phyloP scores from a whole-genome alignment of 1,140 invertebrate species.

The Metopolophium dirhodum region DNA sequence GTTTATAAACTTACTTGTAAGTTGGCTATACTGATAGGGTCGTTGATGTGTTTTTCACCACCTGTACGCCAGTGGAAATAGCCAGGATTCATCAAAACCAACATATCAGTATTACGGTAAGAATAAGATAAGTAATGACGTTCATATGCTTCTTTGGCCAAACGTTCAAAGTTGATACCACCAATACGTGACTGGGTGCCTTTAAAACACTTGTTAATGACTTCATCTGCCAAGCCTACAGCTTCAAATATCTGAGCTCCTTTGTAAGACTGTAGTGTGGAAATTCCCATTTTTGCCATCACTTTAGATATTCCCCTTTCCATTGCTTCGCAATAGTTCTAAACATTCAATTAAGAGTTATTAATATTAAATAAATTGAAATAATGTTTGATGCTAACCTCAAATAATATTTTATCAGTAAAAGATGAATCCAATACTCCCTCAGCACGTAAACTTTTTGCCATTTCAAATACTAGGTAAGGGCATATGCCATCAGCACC shows the following conservation, averaged over 20 bases:
- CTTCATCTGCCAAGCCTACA: constrained; percentile 89
- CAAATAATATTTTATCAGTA: constrained; percentile 84
- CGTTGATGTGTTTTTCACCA: constrained; percentile 98
- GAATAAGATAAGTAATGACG: constrained; percentile 83
- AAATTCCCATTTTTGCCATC: constrained; percentile 99
- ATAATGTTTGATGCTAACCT: constrained; percentile 67
- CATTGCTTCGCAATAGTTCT: constrained; percentile 76
- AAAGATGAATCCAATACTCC: constrained; percentile 78
- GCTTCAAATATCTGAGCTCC: constrained; percentile 99
- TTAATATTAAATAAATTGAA: background rate
- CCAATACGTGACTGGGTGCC: constrained; percentile 95
- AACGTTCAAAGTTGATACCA: constrained; percentile 86
- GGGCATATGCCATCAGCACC: constrained; percentile 98
- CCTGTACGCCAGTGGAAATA: constrained; percentile 95
- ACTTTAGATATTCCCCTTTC: constrained; percentile 86
- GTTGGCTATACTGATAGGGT: constrained; percentile 91
- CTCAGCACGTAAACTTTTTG: constrained; percentile 80
- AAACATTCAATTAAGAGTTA: constrained; percentile 30
- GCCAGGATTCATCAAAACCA: constrained; percentile 91
- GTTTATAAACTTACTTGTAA: constrained; percentile 71
- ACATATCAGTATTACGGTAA: constrained; percentile 73
- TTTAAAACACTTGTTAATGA: constrained; percentile 94
- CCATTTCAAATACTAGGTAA: constrained; percentile 94
- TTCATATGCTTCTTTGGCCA: constrained; percentile 87
- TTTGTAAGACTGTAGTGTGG: constrained; percentile 98